Evolutionary conservation across 2,888 invertebrate species (phyloP), one percentile per base, ranked within the genome.

Genomic region (Pediacus dermestoides): DNA sequence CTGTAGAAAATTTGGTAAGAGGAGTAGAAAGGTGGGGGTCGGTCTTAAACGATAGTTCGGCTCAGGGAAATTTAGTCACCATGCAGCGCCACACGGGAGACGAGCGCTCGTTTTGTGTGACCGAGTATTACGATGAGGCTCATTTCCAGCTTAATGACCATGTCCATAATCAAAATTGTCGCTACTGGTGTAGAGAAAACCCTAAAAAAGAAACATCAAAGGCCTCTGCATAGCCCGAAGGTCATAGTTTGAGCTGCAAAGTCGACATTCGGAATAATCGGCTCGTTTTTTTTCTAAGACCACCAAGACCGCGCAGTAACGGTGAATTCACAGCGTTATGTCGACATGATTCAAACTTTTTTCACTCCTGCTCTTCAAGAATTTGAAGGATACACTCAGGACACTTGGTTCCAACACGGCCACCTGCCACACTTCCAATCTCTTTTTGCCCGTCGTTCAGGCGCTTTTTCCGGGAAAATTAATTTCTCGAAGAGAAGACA

Each of bases 191-290:
- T 39, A 23, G n/a, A 21, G 39, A 39, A 34, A 39, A 39, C 16
- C 30, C 34, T 27, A 34, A 39, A 22, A 21, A 26, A 13, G n/a
- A n/a, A n/a, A n/a, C n/a, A n/a, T n/a, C n/a, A n/a, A 38, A 33
- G 33, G 15, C 25, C 34, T 34, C 28, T 34, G 34, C 39, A 37
- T 32, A 31, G 37, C 37, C 31, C 31, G 25, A 37, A 31, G 31
- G 31, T 31, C 37, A 37, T 25, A 39, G 39, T 39, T 39, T 39
- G 39, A 30, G 39, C 11, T 39, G 39, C 28, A 34, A 39, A 34
- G 39, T 28, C 34, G 30, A 28, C 22, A 34, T 39, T 21, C 21
- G 34, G 39, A 39, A 34, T 34, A 34, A 39, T 21, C 31, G 21
- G 16, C 11, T 34, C 21, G 13, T 39, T 39, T 34, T 27, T 39